Conservation (phyloP, 2,888 invertebrate species). For the Hybos culiciformis region DNA sequence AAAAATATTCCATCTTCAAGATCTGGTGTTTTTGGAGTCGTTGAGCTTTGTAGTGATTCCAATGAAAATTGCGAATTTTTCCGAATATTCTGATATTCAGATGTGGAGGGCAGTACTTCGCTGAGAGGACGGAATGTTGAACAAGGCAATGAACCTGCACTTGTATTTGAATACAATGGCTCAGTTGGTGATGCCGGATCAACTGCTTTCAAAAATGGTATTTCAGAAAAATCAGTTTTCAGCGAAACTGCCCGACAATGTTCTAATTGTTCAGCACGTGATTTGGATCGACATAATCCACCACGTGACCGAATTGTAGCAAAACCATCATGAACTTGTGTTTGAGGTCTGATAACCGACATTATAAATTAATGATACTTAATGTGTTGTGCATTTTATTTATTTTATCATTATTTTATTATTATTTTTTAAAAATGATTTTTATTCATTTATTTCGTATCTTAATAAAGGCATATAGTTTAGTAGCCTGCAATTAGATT, state of each 20-base stretch:
- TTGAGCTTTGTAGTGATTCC: conserved; percentile 32
- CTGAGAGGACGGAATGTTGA: conserved; percentile 27
- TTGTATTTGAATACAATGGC: conserved; percentile 29
- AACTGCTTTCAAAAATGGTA: neutral
- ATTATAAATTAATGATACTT: no score
- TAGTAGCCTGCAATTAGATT: no score
- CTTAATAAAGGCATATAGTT: no score
- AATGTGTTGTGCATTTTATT: no score
- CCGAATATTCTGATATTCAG: conserved; percentile 27
- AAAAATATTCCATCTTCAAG: conserved; percentile 32
- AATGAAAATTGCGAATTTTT: conserved; percentile 32
- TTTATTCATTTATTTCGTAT: no score
- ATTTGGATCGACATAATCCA: conserved; percentile 30
- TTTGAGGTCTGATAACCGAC: neutral
- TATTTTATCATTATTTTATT: no score
- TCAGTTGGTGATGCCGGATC: conserved; percentile 15
- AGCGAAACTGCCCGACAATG: conserved; percentile 10
- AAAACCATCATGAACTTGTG: neutral
- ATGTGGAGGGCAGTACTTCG: no score
- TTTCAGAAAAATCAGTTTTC: conserved; percentile 16
- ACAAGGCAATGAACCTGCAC: conserved; percentile 15
- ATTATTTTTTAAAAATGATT: no score
- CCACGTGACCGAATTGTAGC: neutral
- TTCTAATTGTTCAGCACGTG: conserved; percentile 24
- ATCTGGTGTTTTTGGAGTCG: conserved; percentile 29